These are phyloP conservation scores for Polia nebulosa DNA, from an alignment of 2,888 invertebrate species.

Conservation along the genomic window DNA sequence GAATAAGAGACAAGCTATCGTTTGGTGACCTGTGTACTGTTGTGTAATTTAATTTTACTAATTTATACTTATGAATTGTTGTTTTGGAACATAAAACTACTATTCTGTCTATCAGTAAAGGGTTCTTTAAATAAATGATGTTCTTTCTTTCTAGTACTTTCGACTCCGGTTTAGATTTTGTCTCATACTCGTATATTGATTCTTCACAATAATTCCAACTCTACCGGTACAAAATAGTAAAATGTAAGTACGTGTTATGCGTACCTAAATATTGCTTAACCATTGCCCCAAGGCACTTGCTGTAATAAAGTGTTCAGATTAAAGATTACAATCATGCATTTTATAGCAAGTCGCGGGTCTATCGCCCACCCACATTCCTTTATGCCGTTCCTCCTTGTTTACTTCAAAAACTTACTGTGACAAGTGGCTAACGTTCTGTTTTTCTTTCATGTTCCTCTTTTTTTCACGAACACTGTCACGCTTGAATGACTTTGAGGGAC, in stretches of 20 bases:
- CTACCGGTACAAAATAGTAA: neutral
- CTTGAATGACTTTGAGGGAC: constrained; percentile 25
- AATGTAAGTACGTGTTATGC: neutral
- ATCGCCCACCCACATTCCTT: constrained; percentile 45
- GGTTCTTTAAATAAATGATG: neutral
- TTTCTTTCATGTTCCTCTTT: constrained; percentile 15
- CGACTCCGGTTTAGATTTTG: neutral
- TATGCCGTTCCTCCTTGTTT: constrained; percentile 18
- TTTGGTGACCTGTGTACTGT: constrained; percentile 21
- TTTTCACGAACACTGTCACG: neutral
- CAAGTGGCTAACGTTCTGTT: constrained; percentile 17
- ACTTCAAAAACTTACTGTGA: constrained; percentile 33
- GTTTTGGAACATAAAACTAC: neutral
- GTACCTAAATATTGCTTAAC: constrained; percentile 13
- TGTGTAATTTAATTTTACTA: constrained; percentile 20
- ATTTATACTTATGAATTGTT: neutral
- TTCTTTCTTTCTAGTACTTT: neutral
- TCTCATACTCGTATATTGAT: neutral
- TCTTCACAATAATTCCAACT: neutral
- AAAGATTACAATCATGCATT: constrained; percentile 52
- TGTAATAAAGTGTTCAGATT: constrained; percentile 34
- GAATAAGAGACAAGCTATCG: constrained; percentile 22
- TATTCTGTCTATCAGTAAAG: neutral
- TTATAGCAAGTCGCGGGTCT: constrained; percentile 31
- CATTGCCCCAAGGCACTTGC: neutral